Base-by-base conservation (phyloP, 1,140 invertebrate genomes). In the Drosophila arawakana region DNA sequence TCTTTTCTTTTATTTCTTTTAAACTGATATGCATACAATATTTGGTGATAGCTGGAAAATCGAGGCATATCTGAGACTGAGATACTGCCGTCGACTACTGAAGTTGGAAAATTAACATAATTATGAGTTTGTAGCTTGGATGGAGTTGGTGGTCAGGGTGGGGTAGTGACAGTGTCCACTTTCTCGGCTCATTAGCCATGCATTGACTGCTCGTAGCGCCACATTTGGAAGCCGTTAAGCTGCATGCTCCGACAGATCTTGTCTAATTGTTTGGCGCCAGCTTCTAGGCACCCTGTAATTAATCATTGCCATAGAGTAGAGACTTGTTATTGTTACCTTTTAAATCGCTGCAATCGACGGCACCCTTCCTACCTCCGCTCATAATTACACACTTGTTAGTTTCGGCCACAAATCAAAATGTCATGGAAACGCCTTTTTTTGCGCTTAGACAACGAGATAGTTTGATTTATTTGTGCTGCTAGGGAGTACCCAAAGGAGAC, bases 341-440 rank as follows among this genome's bases (percentile, higher is more conserved):
- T 88, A 83, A 89, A 88, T 84, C 74, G 89, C 71, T 88, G 73
- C 80, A 67, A 67, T 75, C 13, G 46, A 15, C 8, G 13, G n/a
- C 13, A 8, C 63, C 68, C 68, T 65, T 57, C 73, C 76, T 41
- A 30, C 25, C 25, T 3, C 25, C 25, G 59, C 5, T 58, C 67
- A 74, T 91, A 91, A 91, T 91, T 91, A 91, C 88, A 91, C 88
- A 91, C 88, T 91, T 91, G 88, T 91, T 91, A 84, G 80, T 61
- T 67, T 37, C 44, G 73, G 79, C 83, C 83, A 91, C 88, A 91
- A 91, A 91, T 91, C 88, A 91, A 69, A 71, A 63, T 75, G 68
- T 52, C 47, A 60, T 35, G 72, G 73, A 34, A 57, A 88, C 84
- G 80, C 86, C 83, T 72, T 30, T 50, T 70, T 70, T 74, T 55